A percentile compares a stretch with the other conserved stretches of the same genome.
Conservation (phyloP, 2,888 invertebrate genomes). For the Pachycephus smyrnensis region DNA sequence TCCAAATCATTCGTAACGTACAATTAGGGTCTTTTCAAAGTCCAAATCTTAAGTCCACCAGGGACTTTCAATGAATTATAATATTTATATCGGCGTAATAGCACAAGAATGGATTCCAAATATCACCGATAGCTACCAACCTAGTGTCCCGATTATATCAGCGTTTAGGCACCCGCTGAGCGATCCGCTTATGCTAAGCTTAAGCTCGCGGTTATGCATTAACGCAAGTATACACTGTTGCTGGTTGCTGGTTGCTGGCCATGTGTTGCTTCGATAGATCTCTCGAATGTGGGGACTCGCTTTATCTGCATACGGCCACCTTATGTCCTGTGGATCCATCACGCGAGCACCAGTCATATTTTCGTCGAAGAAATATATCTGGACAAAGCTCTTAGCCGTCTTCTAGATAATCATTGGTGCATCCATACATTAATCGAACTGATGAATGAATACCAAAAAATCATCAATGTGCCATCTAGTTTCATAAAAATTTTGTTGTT, state of each 20-base stretch:
- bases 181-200: conserved; percentile 43
- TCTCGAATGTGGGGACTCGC: conserved; percentile 28
- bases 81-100: conserved; percentile 37
- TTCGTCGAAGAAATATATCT: conserved; percentile 24
- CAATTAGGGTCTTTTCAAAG: neutral
- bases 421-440: too few species aligned
- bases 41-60: conserved; percentile 6
- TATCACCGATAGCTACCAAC: conserved; percentile 13
- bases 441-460: too few species aligned
- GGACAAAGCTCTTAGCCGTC: neutral
- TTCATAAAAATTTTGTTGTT: too few species aligned
- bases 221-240: neutral
- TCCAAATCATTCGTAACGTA: neutral
- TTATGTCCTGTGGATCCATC: conserved; percentile 15
- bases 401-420: too few species aligned
- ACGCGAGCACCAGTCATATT: conserved; percentile 27
- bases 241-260: neutral
- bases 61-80: conserved; percentile 27
- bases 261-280: neutral
- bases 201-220: conserved; percentile 30
- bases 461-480: too few species aligned
- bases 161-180: conserved; percentile 53
- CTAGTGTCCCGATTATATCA: conserved; percentile 37
- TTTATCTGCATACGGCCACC: conserved; percentile 25
- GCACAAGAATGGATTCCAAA: conserved; percentile 19